phyloP scores from a whole-genome alignment of 1,140 invertebrate genomes.

The Drosophila triauraria region DNA sequence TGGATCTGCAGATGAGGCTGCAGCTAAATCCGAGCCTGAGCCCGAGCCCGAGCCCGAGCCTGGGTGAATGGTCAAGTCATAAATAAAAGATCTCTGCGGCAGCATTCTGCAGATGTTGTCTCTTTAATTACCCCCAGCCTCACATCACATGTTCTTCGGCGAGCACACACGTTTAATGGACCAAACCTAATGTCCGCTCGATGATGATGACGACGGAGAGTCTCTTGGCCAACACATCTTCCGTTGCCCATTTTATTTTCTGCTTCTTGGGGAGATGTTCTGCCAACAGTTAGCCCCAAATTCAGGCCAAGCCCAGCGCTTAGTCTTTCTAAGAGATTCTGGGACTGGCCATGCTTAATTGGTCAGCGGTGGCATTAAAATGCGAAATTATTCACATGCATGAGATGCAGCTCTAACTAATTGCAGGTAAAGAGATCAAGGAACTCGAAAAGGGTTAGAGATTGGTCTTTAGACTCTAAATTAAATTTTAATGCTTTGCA shows the following conservation, averaged over 20 bases:
- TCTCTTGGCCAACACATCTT: conserved; percentile 20
- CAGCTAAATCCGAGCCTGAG: conserved; percentile 1
- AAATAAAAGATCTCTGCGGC: conserved; percentile 64
- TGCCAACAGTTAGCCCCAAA: conserved; percentile 26
- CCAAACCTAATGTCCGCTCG: conserved; percentile 39
- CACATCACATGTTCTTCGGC: conserved; percentile 22
- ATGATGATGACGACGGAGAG: conserved; percentile 8
- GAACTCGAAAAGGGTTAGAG: too few species aligned
- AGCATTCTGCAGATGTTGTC: conserved; percentile 70
- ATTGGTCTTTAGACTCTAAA: too few species aligned
- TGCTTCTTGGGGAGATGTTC: not conserved
- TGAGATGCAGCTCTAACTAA: too few species aligned
- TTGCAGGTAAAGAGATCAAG: too few species aligned
- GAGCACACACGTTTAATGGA: conserved; percentile 39
- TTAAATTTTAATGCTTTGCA: too few species aligned
- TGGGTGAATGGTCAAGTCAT: conserved; percentile 71
- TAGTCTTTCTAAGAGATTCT: conserved; percentile 24
- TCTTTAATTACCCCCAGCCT: conserved; percentile 69
- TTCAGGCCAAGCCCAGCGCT: conserved; percentile 33
- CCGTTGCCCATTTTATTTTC: not conserved
- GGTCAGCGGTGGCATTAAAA: too few species aligned
- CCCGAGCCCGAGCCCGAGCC: not conserved
- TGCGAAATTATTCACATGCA: too few species aligned
- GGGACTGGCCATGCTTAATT: not conserved
- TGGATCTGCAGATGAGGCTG: not conserved